Percentiles rank a stretch among this genome's conserved stretches.
Conservation (phyloP, 2,797 vertebrate genomes). For the Peromyscus nudipes region DNA sequence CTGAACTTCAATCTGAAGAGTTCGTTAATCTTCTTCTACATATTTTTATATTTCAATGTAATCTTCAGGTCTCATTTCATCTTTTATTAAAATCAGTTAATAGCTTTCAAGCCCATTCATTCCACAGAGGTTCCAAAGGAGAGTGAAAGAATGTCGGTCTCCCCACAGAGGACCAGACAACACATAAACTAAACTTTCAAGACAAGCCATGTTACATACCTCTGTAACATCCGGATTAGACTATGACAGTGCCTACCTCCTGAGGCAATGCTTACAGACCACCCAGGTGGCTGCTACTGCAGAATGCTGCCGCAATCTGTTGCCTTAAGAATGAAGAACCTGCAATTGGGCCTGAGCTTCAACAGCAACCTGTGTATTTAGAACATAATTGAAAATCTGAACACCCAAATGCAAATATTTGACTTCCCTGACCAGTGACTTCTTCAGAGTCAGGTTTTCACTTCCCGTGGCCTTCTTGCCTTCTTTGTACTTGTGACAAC, state of each 20-base stretch:
- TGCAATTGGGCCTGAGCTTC: background rate
- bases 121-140: conserved; percentile 65
- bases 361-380: background rate
- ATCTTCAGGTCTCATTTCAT: conserved; percentile 46
- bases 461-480: background rate
- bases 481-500: background rate
- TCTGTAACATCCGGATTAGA: conserved; percentile 80
- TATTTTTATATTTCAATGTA: conserved; percentile 35
- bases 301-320: background rate
- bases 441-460: background rate
- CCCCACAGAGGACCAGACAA: conserved; percentile 70
- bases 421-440: background rate
- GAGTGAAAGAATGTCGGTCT: conserved; percentile 73
- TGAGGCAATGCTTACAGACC: conserved; percentile 74
- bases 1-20: conserved; percentile 3
- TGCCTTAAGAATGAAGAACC: conserved; percentile 11
- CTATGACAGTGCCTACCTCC: conserved; percentile 55
- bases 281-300: conserved; percentile 73
- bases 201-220: conserved; percentile 81
- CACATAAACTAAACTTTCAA: conserved; percentile 78
- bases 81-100: conserved; percentile 67
- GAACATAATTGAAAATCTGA: conserved; percentile 2
- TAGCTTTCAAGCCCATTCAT: conserved; percentile 71
- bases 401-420: conserved; percentile 41
- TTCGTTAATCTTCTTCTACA: background rate